Evolutionary conservation across 2,888 invertebrate genomes (phyloP).

Genomic region (Acronicta aceris): DNA sequence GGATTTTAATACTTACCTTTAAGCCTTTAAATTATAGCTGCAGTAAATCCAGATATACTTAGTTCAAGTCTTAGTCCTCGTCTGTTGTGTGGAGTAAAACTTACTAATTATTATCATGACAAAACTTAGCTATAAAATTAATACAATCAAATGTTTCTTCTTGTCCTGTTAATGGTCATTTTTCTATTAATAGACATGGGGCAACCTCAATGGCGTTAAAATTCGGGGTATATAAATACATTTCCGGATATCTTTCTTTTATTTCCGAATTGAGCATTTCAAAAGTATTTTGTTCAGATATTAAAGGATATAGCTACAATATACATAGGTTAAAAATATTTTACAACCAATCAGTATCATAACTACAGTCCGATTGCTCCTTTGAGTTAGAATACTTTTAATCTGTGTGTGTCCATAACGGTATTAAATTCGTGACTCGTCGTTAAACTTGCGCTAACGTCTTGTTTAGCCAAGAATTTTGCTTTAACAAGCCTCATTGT

Average conservation of each 20-base stretch:
- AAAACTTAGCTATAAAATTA: background rate
- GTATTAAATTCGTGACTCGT: slow-evolving; percentile 67
- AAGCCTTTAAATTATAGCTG: slow-evolving; percentile 25
- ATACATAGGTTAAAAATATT: slow-evolving; percentile 19
- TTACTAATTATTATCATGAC: background rate
- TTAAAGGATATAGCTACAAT: slow-evolving; percentile 4
- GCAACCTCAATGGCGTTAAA: too few relatives aligned
- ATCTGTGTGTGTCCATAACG: slow-evolving; percentile 63
- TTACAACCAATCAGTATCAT: slow-evolving; percentile 24
- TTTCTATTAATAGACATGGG: too few relatives aligned
- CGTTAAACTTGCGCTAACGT: slow-evolving; percentile 61
- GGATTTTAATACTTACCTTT: slow-evolving; percentile 46
- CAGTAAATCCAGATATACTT: slow-evolving; percentile 22
- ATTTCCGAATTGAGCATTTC: slow-evolving; percentile 4
- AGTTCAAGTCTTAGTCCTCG: slow-evolving; percentile 6
- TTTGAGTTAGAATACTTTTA: slow-evolving; percentile 51
- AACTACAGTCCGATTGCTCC: slow-evolving; percentile 23
- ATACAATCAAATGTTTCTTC: background rate
- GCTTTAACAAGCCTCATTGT: slow-evolving; percentile 43
- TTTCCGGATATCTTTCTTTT: too few relatives aligned
- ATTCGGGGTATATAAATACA: too few relatives aligned
- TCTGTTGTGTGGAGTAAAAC: background rate
- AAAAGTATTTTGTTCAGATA: slow-evolving; percentile 21
- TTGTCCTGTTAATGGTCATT: too few relatives aligned
- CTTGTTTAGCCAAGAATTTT: slow-evolving; percentile 50